Base-by-base conservation (phyloP, 2,888 invertebrate species). In the Tetramorium bicarinatum region DNA sequence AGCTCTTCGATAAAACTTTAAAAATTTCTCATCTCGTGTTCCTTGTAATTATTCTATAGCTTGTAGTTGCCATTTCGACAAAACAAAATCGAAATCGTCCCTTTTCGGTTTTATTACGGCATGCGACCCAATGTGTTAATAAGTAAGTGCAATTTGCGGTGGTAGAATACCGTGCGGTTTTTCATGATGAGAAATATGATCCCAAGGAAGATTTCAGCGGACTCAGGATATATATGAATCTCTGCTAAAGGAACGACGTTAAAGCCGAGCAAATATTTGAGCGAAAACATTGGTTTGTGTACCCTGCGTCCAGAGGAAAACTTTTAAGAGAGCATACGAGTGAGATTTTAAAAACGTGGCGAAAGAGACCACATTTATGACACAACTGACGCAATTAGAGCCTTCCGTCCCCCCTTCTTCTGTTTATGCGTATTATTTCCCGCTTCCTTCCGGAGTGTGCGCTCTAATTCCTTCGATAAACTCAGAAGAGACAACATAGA, bases 221-320 rank as follows among this genome's bases (percentile, higher is more conserved):
- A 77, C n/a, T 29, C 66, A 25, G 34, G 21, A 44, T 18, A 15
- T 66, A 66, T 41, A 66, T 66, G 76, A 77, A 66, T 66, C 44
- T 66, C 25, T 25, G 29, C 66, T 77, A 66, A 77, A 9, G 25
- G 38, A 52, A 21, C 49, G 64, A 76, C 15, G 41, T 76, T 64
- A 66, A 76, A 76, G 25, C 21, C 49, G 76, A 18, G 66, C 41
- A 76, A 76, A 76, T 76, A 76, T 76, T 76, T 76, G 49, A 66
- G 76, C 52, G 64, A 52, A 76, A 76, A 76, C 76, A 25, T 76
- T n/a, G 52, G 66, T 49, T 41, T 77, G 41, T 54, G 25, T 66
- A 66, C 13, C 4, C 18, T 76, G 18, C 41, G n/a, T 64, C 13
- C n/a, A 25, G 66, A 77, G 76, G 47, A 34, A 54, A 77, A 77